Evolutionary conservation across 2,888 invertebrate species (phyloP).

Genomic region (Chrysina gloriosa): DNA sequence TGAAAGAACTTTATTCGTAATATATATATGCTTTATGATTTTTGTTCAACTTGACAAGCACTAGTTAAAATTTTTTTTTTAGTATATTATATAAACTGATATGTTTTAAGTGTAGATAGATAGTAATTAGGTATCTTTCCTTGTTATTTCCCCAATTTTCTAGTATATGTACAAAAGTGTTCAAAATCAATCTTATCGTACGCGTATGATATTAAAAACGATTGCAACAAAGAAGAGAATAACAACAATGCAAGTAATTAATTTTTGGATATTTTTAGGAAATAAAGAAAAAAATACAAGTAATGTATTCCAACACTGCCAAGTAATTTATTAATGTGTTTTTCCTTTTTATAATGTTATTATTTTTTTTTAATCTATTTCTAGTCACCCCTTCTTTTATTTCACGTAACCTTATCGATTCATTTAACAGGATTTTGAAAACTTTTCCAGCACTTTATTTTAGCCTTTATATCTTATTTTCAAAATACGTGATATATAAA

Average conservation of each 20-base stretch:
- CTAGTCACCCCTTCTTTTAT: slow-evolving; percentile 6
- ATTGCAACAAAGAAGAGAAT: neutral
- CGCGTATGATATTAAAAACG: neutral
- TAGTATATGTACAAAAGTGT: neutral
- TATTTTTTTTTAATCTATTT: slow-evolving; percentile 3
- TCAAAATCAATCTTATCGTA: neutral
- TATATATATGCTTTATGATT: too few relatives aligned
- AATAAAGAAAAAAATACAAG: neutral
- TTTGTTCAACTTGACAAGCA: too few relatives aligned
- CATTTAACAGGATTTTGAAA: neutral
- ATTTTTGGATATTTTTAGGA: neutral
- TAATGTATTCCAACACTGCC: slow-evolving; percentile 23
- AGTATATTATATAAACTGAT: too few relatives aligned
- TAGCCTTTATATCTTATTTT: neutral
- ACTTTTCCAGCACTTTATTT: neutral
- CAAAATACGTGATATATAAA: neutral
- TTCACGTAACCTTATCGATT: neutral
- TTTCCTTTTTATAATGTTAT: too few relatives aligned
- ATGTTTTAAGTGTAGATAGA: neutral
- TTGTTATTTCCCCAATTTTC: neutral
- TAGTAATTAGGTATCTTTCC: neutral
- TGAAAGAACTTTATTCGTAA: too few relatives aligned
- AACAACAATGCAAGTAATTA: neutral
- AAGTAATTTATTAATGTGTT: slow-evolving; percentile 24
- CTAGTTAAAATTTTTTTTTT: too few relatives aligned